Conservation (phyloP, 2,797 vertebrate species). For the Alectoris magna region DNA sequence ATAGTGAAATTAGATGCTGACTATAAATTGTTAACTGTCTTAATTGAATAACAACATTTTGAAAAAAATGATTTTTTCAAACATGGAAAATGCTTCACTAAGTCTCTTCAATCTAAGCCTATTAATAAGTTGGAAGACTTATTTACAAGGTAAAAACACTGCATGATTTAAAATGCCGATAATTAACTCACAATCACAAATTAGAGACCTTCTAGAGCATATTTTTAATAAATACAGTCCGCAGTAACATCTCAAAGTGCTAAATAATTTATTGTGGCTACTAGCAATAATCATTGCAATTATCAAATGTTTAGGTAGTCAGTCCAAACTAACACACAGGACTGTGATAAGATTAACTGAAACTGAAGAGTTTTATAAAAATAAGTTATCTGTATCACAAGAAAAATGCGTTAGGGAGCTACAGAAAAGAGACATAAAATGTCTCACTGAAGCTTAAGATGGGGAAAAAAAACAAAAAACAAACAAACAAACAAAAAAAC, state of each 20-base stretch:
- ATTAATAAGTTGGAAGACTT: background rate
- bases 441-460: background rate
- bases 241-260: background rate
- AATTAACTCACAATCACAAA: background rate
- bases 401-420: background rate
- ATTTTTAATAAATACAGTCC: background rate
- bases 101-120: background rate
- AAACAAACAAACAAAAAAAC: too few relatives aligned
- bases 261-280: background rate
- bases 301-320: background rate
- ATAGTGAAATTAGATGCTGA: background rate
- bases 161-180: background rate
- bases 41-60: background rate
- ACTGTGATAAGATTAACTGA: background rate
- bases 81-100: background rate
- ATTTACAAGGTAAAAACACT: background rate
- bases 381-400: background rate
- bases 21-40: background rate
- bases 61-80: background rate
- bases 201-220: background rate
- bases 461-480: background rate
- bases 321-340: background rate
- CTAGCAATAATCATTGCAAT: background rate
- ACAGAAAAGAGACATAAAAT: background rate
- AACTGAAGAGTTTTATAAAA: background rate